These are phyloP conservation scores for Andrena cerasifolii DNA, from an alignment of 1,140 invertebrate genomes.

Conservation along the genomic window DNA sequence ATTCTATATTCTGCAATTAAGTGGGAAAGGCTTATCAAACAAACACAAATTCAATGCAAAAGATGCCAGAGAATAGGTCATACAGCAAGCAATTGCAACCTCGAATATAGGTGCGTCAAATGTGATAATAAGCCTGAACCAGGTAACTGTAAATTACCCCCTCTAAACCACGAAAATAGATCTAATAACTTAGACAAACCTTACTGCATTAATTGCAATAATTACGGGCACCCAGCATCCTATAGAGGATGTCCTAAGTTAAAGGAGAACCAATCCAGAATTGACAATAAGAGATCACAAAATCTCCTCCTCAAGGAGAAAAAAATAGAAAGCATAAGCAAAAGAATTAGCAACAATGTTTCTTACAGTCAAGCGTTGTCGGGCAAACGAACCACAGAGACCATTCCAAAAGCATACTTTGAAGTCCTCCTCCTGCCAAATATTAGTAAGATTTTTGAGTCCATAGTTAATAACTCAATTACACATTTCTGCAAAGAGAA, in stretches of 20 bases:
- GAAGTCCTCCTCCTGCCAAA: background rate
- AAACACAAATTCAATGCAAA: conserved; percentile 57
- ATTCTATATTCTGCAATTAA: conserved; percentile 32
- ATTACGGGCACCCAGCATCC: too few relatives aligned
- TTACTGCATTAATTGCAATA: conserved; percentile 49
- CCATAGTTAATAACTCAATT: background rate
- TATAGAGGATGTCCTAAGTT: conserved; percentile 48
- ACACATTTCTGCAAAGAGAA: background rate
- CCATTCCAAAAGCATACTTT: background rate
- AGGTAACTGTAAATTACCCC: conserved; percentile 12
- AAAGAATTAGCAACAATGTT: too few relatives aligned
- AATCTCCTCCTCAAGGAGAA: too few relatives aligned
- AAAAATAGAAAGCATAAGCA: too few relatives aligned
- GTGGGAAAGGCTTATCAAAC: conserved; percentile 61
- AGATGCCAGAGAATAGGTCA: conserved; percentile 62
- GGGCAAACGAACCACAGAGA: background rate
- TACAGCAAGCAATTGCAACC: conserved; percentile 53
- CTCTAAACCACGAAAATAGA: background rate
- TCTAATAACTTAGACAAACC: background rate
- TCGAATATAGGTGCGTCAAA: conserved; percentile 50
- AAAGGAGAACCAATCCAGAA: too few relatives aligned
- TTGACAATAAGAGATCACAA: too few relatives aligned
- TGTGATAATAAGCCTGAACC: conserved; percentile 21
- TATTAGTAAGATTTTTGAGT: conserved; percentile 6
- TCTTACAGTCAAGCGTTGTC: too few relatives aligned